Percentiles rank a stretch among this genome's conserved stretches.
These are phyloP conservation scores for Luidia sarsii DNA, from an alignment of 53 echinoderm and acorn worm genomes.

Conservation along the genomic window DNA sequence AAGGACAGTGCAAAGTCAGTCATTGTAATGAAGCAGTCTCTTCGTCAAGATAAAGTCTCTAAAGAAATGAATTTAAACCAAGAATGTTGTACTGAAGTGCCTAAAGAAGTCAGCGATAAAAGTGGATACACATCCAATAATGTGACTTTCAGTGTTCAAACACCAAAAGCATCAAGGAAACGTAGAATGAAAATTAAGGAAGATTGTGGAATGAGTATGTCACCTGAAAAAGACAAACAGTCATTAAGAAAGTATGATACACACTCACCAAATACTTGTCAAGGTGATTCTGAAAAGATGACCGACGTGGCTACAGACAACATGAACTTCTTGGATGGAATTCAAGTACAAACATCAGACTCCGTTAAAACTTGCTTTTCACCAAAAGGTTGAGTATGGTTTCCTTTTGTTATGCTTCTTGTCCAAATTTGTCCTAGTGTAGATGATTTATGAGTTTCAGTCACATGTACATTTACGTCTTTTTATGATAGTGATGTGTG, in stretches of 20 bases:
- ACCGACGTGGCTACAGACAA: background rate
- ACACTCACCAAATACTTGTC: too few relatives aligned
- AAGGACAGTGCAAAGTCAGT: too few relatives aligned
- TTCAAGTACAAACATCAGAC: slow-evolving; percentile 20
- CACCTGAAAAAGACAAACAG: background rate
- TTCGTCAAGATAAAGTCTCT: too few relatives aligned
- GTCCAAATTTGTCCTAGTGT: background rate
- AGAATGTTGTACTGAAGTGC: too few relatives aligned
- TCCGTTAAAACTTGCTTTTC: background rate
- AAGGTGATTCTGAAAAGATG: background rate
- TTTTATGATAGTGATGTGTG: too few relatives aligned
- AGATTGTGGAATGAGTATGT: background rate
- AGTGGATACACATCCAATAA: too few relatives aligned
- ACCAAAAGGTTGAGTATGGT: background rate
- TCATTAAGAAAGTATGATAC: slow-evolving; percentile 19
- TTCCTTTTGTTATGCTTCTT: background rate
- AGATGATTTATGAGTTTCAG: too few relatives aligned
- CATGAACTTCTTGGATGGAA: slow-evolving; percentile 16
- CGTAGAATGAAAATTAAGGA: slow-evolving; percentile 24
- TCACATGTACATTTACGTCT: too few relatives aligned
- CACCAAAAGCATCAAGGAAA: slow-evolving; percentile 1
- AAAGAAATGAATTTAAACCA: too few relatives aligned
- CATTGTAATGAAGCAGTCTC: too few relatives aligned
- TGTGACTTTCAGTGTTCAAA: too few relatives aligned
- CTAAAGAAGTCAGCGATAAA: too few relatives aligned